Evolutionary conservation across 1,140 invertebrate genomes (phyloP).

Genomic region (Hylaeus anthracinus): DNA sequence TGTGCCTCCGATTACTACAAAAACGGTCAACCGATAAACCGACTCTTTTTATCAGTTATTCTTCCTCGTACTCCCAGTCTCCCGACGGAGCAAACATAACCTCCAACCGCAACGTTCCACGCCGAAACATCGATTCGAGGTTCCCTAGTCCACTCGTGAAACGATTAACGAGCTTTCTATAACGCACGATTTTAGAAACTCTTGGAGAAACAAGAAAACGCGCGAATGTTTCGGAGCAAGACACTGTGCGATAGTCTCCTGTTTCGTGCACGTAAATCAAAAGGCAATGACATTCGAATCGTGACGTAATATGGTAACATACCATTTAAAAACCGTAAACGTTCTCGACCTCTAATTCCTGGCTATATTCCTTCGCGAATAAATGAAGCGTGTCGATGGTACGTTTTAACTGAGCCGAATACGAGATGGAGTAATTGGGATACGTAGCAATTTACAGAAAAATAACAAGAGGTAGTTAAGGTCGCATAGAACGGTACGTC

Average conservation of each 20-base stretch:
- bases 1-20: neutral
- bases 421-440: too few species aligned
- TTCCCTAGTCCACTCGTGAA: too few species aligned
- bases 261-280: neutral
- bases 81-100: constrained; percentile 48
- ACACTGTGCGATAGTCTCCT: constrained; percentile 13
- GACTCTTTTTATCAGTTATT: constrained; percentile 9
- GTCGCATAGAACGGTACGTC: too few species aligned
- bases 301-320: too few species aligned
- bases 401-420: too few species aligned
- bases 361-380: too few species aligned
- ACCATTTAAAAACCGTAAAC: too few species aligned
- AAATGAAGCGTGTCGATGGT: too few species aligned
- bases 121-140: neutral
- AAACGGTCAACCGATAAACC: constrained; percentile 14
- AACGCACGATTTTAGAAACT: neutral
- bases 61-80: constrained; percentile 24
- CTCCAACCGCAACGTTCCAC: constrained; percentile 25
- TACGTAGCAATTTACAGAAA: too few species aligned
- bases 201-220: neutral
- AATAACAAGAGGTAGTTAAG: too few species aligned
- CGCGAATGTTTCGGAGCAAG: neutral
- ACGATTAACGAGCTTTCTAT: neutral
- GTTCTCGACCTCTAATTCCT: too few species aligned
- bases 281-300: too few species aligned